phyloP scores from a whole-genome alignment of 2,797 vertebrate species.

The Alfaro cultratus region DNA sequence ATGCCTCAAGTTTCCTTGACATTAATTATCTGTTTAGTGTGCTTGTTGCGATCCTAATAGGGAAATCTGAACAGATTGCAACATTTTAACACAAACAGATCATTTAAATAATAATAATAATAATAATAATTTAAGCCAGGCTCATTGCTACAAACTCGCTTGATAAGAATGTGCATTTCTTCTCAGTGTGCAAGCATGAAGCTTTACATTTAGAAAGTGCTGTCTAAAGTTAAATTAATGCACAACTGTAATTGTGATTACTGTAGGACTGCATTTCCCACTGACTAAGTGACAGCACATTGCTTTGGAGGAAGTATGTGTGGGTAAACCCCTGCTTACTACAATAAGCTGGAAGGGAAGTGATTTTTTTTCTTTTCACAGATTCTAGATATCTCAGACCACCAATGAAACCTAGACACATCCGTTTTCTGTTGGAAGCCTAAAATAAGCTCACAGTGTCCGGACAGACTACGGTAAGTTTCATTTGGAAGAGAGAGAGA shows the following conservation, averaged over 20 bases:
- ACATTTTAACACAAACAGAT: constrained; percentile 27
- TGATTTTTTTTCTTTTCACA: constrained; percentile 35
- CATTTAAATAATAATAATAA: background rate
- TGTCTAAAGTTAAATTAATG: background rate
- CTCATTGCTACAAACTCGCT: constrained; percentile 10
- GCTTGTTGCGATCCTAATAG: constrained; percentile 36
- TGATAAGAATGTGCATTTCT: constrained; percentile 7
- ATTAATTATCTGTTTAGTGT: constrained; percentile 32
- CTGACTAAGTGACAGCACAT: constrained; percentile 46
- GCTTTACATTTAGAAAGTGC: background rate
- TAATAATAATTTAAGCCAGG: constrained; percentile 24
- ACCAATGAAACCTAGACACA: constrained; percentile 50
- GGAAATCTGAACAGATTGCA: constrained; percentile 39
- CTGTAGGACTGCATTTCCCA: constrained; percentile 35
- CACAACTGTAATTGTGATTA: constrained; percentile 12
- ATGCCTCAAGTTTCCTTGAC: constrained; percentile 39
- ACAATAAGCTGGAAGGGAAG: constrained; percentile 56
- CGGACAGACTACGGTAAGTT: constrained; percentile 49
- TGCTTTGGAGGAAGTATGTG: constrained; percentile 61
- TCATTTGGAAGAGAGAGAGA: constrained; percentile 64
- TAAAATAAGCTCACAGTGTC: constrained; percentile 64
- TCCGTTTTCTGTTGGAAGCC: constrained; percentile 54
- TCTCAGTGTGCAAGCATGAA: constrained; percentile 17
- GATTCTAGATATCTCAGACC: constrained; percentile 49
- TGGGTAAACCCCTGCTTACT: constrained; percentile 63